Evolutionary conservation across 2,113 vertebrate species (phyloP), one percentile per base, ranked within the genome.

Genomic region (Zosterops lateralis): DNA sequence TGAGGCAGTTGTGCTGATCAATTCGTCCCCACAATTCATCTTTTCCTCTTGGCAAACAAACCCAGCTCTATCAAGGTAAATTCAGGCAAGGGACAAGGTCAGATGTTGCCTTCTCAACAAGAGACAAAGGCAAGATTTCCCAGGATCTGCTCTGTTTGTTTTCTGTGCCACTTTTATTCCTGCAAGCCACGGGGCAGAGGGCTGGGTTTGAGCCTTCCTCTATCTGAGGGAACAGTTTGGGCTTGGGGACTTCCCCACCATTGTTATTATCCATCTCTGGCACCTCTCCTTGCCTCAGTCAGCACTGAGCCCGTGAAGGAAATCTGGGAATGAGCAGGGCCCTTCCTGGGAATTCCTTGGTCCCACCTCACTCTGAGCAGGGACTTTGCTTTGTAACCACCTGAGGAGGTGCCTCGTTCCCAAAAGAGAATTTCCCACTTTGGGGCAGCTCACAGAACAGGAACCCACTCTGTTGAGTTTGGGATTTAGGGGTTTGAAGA

Each of bases 251-350:
- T 40, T 13, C 11, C 26, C 21, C 25, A 4, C 14, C 0, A 0
- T 11, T 65, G 21, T 61, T 47, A 0, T 26, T 10, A 24, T 4
- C 67, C 25, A 18, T 3, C 12, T 58, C n/a, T 48, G 26, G 7
- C 36, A 4, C 17, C 1, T 82, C 42, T 54, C 75, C 32, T 28
- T 24, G 9, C 18, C 16, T 53, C 3, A 4, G 45, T 17, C n/a
- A 40, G 47, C 60, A 12, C 6, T 44, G 21, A 62, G 26, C 42
- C 22, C 4, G 0, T 4, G 56, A 22, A 18, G 48, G 48, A 32
- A 5, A 12, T 5, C 4, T 0, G 4, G 36, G 62, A 13, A 31
- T 0, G 4, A 82, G 58, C 17, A 9, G 36, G 26, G 14, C 3
- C 12, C 8, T 14, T 24, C 17, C 4, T 20, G 20, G 68, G 44